A percentile compares a stretch with the other conserved stretches of the same genome.
phyloP scores from a whole-genome alignment of 2,113 vertebrate genomes.

The Oreochromis spilurus region DNA sequence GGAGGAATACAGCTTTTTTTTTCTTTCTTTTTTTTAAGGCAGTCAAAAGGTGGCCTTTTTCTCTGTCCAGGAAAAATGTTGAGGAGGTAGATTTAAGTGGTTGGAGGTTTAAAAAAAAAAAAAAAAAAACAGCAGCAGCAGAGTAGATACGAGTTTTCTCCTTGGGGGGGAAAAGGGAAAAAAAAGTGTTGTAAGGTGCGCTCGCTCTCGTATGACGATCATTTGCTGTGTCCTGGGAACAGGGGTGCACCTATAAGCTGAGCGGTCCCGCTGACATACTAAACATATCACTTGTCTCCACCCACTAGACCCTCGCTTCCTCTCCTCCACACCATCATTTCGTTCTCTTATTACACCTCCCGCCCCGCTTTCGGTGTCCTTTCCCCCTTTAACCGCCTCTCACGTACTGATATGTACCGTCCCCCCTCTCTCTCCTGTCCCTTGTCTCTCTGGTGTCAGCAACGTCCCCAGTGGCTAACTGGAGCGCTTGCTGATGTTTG shows the following conservation, averaged over 20 bases:
- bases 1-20: slow-evolving; percentile 2
- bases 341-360: slow-evolving; percentile 32
- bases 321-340: slow-evolving; percentile 30
- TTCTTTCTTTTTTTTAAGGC: neutral
- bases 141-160: slow-evolving; percentile 19
- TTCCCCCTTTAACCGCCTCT: neutral
- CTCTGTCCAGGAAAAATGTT: slow-evolving; percentile 33
- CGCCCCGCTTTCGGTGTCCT: neutral
- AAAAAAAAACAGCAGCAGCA: neutral
- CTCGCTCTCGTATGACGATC: slow-evolving; percentile 42
- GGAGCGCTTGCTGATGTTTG: slow-evolving; percentile 69
- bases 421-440: slow-evolving; percentile 7
- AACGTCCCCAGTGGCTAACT: slow-evolving; percentile 54
- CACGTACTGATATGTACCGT: slow-evolving; percentile 9
- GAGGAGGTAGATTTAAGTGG: neutral
- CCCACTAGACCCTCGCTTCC: slow-evolving; percentile 12
- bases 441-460: slow-evolving; percentile 59
- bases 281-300: slow-evolving; percentile 48
- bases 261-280: slow-evolving; percentile 53
- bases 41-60: slow-evolving; percentile 31
- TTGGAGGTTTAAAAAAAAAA: neutral
- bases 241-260: slow-evolving; percentile 54
- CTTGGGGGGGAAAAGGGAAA: neutral
- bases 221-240: slow-evolving; percentile 48
- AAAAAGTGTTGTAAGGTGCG: slow-evolving; percentile 5